Evolutionary conservation across 1,140 invertebrate genomes (phyloP).

Genomic region (Drosophila ohnishii): DNA sequence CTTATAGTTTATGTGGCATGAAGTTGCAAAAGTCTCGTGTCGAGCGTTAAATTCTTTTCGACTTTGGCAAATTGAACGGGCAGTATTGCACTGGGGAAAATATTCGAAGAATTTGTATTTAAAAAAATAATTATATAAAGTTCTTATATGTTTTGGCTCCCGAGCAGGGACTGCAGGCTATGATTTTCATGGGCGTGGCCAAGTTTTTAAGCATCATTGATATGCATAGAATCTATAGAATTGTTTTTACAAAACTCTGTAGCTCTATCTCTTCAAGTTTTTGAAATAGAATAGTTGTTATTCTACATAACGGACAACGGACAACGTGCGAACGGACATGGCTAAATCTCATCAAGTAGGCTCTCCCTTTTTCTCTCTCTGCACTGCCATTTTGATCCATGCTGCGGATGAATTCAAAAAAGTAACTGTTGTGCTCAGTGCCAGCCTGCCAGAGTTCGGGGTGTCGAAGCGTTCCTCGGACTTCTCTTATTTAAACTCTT

Average conservation of each 20-base stretch:
- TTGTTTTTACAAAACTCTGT: too few relatives aligned
- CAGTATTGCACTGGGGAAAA: slow-evolving; percentile 22
- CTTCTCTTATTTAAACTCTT: slow-evolving; percentile 73
- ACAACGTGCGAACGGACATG: not conserved
- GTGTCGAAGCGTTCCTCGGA: slow-evolving; percentile 61
- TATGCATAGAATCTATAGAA: too few relatives aligned
- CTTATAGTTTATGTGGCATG: slow-evolving; percentile 79
- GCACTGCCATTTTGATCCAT: slow-evolving; percentile 14
- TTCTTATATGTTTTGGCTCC: too few relatives aligned
- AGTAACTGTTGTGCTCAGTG: slow-evolving; percentile 72
- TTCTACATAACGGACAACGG: not conserved
- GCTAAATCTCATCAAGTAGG: not conserved
- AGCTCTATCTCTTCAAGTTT: not conserved
- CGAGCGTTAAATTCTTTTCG: slow-evolving; percentile 69
- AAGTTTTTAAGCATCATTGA: too few relatives aligned
- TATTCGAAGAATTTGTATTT: not conserved
- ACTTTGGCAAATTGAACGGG: slow-evolving; percentile 71
- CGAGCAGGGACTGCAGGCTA: too few relatives aligned
- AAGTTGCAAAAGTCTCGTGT: slow-evolving; percentile 57
- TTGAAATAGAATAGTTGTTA: not conserved
- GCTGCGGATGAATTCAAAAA: slow-evolving; percentile 41
- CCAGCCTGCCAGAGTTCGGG: slow-evolving; percentile 28
- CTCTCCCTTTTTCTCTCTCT: slow-evolving; percentile 2
- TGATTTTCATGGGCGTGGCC: too few relatives aligned
- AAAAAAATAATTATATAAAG: too few relatives aligned